phyloP scores from a whole-genome alignment of 1,140 invertebrate genomes.

The Drosophila teissieri region DNA sequence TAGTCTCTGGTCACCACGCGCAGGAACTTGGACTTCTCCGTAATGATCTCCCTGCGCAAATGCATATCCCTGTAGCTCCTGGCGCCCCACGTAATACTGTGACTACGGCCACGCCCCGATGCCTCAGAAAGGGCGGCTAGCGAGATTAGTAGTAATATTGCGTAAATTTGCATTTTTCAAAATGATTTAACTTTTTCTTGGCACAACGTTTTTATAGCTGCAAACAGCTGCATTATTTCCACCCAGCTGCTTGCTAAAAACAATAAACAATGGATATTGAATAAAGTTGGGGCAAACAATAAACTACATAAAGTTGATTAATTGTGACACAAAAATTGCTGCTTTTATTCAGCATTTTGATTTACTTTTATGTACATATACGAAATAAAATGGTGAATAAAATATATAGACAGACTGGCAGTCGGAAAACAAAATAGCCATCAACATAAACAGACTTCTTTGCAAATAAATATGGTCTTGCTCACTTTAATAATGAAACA shows the following conservation, averaged over 20 bases:
- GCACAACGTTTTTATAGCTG: constrained; percentile 20
- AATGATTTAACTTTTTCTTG: constrained; percentile 1
- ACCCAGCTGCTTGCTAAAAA: not conserved
- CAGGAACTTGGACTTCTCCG: constrained; percentile 82
- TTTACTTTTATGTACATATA: too few species aligned
- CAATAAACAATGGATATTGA: constrained; percentile 1
- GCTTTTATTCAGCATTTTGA: too few species aligned
- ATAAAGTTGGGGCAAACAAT: not conserved
- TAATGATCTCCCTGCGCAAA: constrained; percentile 74
- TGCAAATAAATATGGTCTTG: not conserved
- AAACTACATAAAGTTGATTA: constrained; percentile 8
- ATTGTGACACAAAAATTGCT: not conserved
- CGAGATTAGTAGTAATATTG: constrained; percentile 24
- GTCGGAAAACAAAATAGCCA: constrained; percentile 2
- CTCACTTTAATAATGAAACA: too few species aligned
- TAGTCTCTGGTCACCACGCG: constrained; percentile 74
- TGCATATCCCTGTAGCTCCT: constrained; percentile 67
- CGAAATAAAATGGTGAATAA: too few species aligned
- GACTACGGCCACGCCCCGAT: constrained; percentile 46
- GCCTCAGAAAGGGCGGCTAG: constrained; percentile 18
- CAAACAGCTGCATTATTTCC: not conserved
- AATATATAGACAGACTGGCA: too few species aligned
- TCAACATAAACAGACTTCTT: not conserved
- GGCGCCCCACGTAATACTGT: constrained; percentile 72
- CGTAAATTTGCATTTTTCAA: constrained; percentile 48